Conservation (phyloP, 2,888 invertebrate species). For the Syritta pipiens region DNA sequence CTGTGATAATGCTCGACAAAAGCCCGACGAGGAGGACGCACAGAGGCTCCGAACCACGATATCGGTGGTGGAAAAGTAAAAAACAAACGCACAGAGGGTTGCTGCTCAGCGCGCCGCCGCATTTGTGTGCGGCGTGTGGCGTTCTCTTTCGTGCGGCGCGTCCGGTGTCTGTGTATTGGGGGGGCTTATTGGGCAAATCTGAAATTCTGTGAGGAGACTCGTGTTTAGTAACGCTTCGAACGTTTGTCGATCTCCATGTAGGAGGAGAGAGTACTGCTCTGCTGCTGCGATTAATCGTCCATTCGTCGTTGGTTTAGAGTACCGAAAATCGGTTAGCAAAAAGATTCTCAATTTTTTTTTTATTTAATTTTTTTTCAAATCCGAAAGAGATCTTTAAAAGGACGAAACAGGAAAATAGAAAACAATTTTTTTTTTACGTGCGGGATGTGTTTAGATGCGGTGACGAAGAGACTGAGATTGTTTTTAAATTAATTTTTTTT, state of each 20-base stretch:
- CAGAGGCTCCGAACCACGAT: too few relatives aligned
- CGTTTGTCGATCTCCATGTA: slow-evolving; percentile 80
- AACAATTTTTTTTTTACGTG: too few relatives aligned
- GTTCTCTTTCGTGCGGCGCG: slow-evolving; percentile 46
- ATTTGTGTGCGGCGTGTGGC: too few relatives aligned
- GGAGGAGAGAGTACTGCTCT: slow-evolving; percentile 73
- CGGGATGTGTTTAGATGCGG: slow-evolving; percentile 50
- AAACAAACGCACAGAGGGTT: slow-evolving; percentile 45
- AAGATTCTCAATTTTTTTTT: slow-evolving; percentile 27
- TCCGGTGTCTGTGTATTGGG: slow-evolving; percentile 37
- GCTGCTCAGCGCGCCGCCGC: too few relatives aligned
- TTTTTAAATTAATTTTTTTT: slow-evolving; percentile 2
- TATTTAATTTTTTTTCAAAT: slow-evolving; percentile 1
- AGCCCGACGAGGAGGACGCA: slow-evolving; percentile 27
- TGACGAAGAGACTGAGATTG: slow-evolving; percentile 32
- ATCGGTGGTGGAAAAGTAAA: slow-evolving; percentile 19
- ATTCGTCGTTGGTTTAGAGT: slow-evolving; percentile 47
- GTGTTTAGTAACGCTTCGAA: slow-evolving; percentile 80
- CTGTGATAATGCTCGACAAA: slow-evolving; percentile 49
- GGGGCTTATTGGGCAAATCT: slow-evolving; percentile 65
- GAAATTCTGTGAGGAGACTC: slow-evolving; percentile 76
- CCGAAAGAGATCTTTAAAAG: not conserved
- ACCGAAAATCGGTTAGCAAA: slow-evolving; percentile 7
- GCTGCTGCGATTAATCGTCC: slow-evolving; percentile 65
- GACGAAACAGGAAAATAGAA: not conserved